Base-by-base conservation (phyloP, 2,113 vertebrate species). In the Patagioenas fasciata region DNA sequence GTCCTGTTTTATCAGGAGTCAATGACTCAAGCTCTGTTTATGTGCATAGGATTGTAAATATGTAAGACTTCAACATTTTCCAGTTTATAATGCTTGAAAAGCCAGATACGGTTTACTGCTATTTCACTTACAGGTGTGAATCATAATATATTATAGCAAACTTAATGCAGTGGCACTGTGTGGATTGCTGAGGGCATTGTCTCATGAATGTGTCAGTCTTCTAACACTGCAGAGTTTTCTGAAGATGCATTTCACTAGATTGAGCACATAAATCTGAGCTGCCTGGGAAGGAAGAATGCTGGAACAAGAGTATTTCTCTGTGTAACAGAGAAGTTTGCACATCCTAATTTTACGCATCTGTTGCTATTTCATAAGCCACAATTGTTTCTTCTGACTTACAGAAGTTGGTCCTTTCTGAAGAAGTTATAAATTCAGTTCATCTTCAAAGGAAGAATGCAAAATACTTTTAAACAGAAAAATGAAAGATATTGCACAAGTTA, bases 391-490 rank as follows among this genome's bases (percentile, higher is more conserved):
- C 70, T 81, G 62, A 80, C 80, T 80, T 66, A 7, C 44, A 85
- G 73, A 83, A 93, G 47, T 18, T 88, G 40, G 13, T 62, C 36
- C 42, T 79, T 81, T 60, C 69, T 65, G 28, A 13, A 85, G 57
- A 38, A 80, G 87, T 57, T 73, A 34, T n/a, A 73, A 78, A 77
- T 86, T 88, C 64, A 38, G 32, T 24, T 70, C 42, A 42, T 90
- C 75, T 93, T 89, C 92, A 92, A 92, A 92, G 77, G 48, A 69
- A 84, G 47, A 90, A 79, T 24, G 31, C 13, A 47, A 85, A 92
- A 71, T 47, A 58, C 11, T 69, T 87, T 87, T 16, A 89, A 80
- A 80, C 16, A 51, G 40, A 70, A 72, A 61, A 73, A 15, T 57
- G 50, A 47, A 56, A 90, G 58, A 65, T 62, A 40, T 5, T 32